A percentile compares a stretch with the other conserved stretches of the same genome.
Conservation (phyloP, 2,888 invertebrate species). For the Euphydryas editha region DNA sequence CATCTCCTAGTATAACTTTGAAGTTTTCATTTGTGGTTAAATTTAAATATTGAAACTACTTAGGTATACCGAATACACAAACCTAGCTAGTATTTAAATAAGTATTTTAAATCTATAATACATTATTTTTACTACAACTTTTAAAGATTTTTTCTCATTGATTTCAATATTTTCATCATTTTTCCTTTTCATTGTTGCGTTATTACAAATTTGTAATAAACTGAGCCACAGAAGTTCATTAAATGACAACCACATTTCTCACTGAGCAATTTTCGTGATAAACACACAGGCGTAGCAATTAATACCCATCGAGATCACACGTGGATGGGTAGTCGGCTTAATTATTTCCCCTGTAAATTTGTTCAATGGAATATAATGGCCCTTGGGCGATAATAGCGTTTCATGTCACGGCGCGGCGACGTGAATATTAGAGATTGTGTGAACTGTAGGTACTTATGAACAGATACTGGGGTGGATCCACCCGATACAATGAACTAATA, state of each 20-base stretch:
- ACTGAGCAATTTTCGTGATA: background rate
- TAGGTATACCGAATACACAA: background rate
- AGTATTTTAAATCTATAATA: background rate
- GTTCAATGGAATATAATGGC: constrained; percentile 41
- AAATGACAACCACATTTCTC: constrained; percentile 1
- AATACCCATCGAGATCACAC: constrained; percentile 35
- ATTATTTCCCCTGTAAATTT: constrained; percentile 44
- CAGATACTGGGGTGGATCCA: constrained; percentile 16
- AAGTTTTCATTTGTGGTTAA: background rate
- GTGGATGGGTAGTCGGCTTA: constrained; percentile 37
- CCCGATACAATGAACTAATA: constrained; percentile 9
- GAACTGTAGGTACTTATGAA: constrained; percentile 45
- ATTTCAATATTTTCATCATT: background rate
- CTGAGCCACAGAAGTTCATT: background rate
- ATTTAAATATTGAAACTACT: constrained; percentile 11
- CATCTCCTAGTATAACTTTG: constrained; percentile 12
- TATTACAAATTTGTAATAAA: background rate
- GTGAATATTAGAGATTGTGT: constrained; percentile 56
- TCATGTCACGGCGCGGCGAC: constrained; percentile 65
- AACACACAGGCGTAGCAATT: constrained; percentile 27
- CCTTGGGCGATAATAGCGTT: constrained; percentile 48
- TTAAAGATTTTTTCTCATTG: background rate
- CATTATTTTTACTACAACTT: background rate
- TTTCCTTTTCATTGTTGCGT: background rate
- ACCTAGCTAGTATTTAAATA: background rate